phyloP scores from a whole-genome alignment of 2,797 vertebrate genomes.

The Psittacula derbiana region DNA sequence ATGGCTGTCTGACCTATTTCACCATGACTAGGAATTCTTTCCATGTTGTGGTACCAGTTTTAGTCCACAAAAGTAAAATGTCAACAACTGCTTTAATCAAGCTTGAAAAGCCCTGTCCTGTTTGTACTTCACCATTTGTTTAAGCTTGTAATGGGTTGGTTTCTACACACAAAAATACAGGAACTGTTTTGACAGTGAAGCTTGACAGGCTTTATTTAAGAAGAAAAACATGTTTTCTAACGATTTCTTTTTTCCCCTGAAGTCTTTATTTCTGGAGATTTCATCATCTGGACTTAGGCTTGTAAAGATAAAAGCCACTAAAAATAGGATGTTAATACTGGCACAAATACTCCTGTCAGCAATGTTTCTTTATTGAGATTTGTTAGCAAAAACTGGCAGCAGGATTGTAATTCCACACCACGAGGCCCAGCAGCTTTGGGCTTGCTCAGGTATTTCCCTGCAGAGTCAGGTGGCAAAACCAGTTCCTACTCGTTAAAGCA shows the following conservation, averaged over 20 bases:
- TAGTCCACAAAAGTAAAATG: constrained; percentile 2
- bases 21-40: constrained; percentile 12
- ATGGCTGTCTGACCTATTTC: background rate
- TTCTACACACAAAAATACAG: background rate
- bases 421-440: background rate
- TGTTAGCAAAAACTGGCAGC: background rate
- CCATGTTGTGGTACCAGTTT: background rate
- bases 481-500: background rate
- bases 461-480: background rate
- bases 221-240: constrained; percentile 2
- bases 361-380: background rate
- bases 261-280: background rate
- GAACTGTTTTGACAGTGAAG: constrained; percentile 14
- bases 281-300: background rate
- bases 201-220: background rate
- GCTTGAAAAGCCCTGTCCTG: background rate
- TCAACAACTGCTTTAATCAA: constrained; percentile 14
- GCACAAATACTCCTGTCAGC: background rate
- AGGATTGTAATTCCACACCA: background rate
- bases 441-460: background rate
- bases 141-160: background rate
- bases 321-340: constrained; percentile 20
- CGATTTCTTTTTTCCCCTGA: background rate
- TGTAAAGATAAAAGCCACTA: constrained; percentile 14
- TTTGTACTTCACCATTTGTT: background rate